phyloP scores from a whole-genome alignment of 2,888 invertebrate genomes.

The Artemia sinica region DNA sequence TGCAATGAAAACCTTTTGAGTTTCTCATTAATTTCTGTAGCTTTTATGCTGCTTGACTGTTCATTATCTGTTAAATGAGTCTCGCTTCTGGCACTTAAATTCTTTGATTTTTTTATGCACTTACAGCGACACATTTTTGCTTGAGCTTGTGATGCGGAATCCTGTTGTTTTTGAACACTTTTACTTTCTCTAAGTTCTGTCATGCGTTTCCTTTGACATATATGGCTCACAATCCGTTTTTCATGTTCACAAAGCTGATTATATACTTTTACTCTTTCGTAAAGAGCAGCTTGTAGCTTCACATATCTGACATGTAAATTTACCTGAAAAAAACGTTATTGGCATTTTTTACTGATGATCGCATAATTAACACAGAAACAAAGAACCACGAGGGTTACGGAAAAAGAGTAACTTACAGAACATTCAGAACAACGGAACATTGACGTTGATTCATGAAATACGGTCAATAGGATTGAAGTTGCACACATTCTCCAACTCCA shows the following conservation, averaged over 20 bases:
- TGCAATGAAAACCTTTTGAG: background rate
- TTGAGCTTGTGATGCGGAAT: background rate
- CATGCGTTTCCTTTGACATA: background rate
- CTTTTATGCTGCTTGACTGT: background rate
- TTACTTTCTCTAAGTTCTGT: slow-evolving; percentile 9
- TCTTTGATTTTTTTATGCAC: slow-evolving; percentile 4
- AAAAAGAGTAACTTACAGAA: too few species aligned
- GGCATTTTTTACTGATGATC: too few species aligned
- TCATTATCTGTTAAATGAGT: background rate
- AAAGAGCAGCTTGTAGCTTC: slow-evolving; percentile 63
- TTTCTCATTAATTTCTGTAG: background rate
- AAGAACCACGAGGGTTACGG: too few species aligned
- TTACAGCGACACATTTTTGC: slow-evolving; percentile 2
- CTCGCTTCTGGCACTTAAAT: background rate
- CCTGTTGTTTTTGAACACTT: background rate
- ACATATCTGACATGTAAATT: slow-evolving; percentile 84
- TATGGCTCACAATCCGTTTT: slow-evolving; percentile 17
- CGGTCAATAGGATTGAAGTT: too few species aligned
- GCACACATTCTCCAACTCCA: too few species aligned
- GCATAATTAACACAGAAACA: too few species aligned
- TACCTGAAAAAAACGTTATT: slow-evolving; percentile 36
- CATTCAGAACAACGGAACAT: too few species aligned
- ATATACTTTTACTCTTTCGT: slow-evolving; percentile 45
- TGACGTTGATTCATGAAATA: too few species aligned
- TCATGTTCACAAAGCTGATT: slow-evolving; percentile 27